These are phyloP conservation scores for Odontamblyopus rebecca DNA, from an alignment of 2,797 vertebrate species.

Conservation along the genomic window DNA sequence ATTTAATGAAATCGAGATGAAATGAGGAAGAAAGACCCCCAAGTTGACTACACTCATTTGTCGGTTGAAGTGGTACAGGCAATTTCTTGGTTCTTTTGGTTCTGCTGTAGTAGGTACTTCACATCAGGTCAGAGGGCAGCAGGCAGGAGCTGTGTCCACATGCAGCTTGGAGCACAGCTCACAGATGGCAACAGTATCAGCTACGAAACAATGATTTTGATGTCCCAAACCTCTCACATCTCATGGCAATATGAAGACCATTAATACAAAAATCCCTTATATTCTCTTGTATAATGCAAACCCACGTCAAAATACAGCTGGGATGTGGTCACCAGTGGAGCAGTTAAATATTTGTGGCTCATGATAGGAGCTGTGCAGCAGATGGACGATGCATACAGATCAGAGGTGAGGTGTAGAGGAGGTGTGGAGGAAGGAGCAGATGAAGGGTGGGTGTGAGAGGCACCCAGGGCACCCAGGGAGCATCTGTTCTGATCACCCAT, in stretches of 20 bases:
- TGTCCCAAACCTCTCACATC: too few relatives aligned
- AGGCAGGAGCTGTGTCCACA: not conserved
- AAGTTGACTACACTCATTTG: constrained; percentile 45
- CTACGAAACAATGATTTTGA: too few relatives aligned
- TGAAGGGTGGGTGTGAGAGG: constrained; percentile 70
- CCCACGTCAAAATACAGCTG: constrained; percentile 41
- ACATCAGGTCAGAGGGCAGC: not conserved
- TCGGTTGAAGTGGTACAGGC: constrained; percentile 28
- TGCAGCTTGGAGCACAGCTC: not conserved
- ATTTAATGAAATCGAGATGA: constrained; percentile 41
- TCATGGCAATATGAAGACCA: not conserved
- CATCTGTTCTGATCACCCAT: constrained; percentile 65
- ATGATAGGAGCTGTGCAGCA: constrained; percentile 52
- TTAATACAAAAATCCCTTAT: too few relatives aligned
- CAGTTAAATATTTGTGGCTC: constrained; percentile 45
- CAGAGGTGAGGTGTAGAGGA: constrained; percentile 69
- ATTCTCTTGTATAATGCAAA: too few relatives aligned
- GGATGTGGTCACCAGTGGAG: constrained; percentile 50
- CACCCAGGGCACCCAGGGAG: constrained; percentile 52
- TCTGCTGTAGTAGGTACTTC: not conserved
- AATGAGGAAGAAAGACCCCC: constrained; percentile 33
- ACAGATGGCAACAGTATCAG: too few relatives aligned
- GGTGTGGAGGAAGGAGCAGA: constrained; percentile 67
- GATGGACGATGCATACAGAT: constrained; percentile 65
- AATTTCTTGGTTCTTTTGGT: constrained; percentile 7